These are phyloP conservation scores for Esox niger DNA, from an alignment of 2,113 vertebrate species.

Conservation along the genomic window DNA sequence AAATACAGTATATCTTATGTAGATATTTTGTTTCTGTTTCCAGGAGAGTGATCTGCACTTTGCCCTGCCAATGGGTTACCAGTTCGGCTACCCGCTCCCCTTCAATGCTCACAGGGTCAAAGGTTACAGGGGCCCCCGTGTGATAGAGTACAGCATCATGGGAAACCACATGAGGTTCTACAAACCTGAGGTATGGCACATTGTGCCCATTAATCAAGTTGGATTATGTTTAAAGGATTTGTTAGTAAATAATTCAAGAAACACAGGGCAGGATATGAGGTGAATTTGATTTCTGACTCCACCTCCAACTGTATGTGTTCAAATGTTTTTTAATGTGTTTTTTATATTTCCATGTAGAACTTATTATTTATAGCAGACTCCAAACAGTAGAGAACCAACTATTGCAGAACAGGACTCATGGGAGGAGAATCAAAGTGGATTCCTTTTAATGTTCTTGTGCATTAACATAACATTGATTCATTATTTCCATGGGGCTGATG, in stretches of 20 bases:
- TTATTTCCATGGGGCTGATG: not conserved
- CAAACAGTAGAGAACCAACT: too few species aligned
- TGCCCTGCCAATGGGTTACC: conserved; percentile 84
- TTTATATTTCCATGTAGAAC: too few species aligned
- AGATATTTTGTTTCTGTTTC: too few species aligned
- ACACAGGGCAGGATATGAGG: too few species aligned
- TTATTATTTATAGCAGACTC: too few species aligned
- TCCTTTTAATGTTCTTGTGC: not conserved
- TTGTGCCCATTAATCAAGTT: too few species aligned
- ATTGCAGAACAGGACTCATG: not conserved
- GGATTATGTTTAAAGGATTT: too few species aligned
- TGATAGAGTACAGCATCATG: conserved; percentile 80
- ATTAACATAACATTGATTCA: not conserved
- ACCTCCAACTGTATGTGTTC: too few species aligned
- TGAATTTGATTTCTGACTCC: too few species aligned
- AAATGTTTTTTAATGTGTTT: too few species aligned
- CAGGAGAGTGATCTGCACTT: conserved; percentile 71
- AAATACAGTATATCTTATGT: too few species aligned
- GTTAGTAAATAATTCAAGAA: too few species aligned
- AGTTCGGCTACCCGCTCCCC: conserved; percentile 84
- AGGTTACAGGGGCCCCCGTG: conserved; percentile 71
- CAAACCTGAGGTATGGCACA: conserved; percentile 78
- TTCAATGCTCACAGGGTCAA: conserved; percentile 85
- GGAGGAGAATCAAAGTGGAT: not conserved
- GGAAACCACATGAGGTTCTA: conserved; percentile 91